Conservation (phyloP, 2,888 invertebrate species). For the Teleogryllus oceanicus region DNA sequence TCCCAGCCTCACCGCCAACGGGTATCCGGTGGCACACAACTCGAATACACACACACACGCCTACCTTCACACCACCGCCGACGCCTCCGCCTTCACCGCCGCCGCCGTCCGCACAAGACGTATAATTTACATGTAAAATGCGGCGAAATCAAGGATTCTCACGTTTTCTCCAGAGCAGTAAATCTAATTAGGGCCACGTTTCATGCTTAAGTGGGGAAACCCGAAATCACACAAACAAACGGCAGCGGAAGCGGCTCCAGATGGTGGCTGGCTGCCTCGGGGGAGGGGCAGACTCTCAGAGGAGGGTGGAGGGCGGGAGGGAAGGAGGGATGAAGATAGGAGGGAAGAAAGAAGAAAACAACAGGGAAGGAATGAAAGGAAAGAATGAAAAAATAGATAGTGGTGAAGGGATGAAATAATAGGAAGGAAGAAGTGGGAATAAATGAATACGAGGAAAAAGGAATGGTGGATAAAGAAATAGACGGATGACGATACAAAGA, state of each 20-base stretch:
- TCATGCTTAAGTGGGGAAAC: slow-evolving; percentile 9
- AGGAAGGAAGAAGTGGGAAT: too few species aligned
- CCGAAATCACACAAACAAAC: slow-evolving; percentile 18
- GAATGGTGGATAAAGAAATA: too few species aligned
- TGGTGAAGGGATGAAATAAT: too few species aligned
- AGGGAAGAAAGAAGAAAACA: too few species aligned
- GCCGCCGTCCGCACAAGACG: slow-evolving; percentile 19
- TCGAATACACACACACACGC: neutral
- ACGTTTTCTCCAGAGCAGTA: neutral
- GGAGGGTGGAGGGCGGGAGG: neutral
- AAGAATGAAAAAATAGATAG: too few species aligned
- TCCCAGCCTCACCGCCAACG: neutral
- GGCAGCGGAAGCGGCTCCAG: neutral
- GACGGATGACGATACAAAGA: too few species aligned
- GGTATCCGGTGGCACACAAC: slow-evolving; percentile 18
- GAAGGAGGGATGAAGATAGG: too few species aligned
- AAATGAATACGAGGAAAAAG: too few species aligned
- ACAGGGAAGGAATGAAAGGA: too few species aligned
- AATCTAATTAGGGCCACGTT: slow-evolving; percentile 6
- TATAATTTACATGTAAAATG: slow-evolving; percentile 24
- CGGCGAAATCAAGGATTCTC: slow-evolving; percentile 9
- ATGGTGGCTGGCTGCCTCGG: neutral
- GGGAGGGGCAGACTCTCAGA: neutral
- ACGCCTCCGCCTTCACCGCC: neutral
- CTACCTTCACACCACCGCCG: too few species aligned